Base-by-base conservation (phyloP, 2,797 vertebrate species). In the Lepus oiostolus region DNA sequence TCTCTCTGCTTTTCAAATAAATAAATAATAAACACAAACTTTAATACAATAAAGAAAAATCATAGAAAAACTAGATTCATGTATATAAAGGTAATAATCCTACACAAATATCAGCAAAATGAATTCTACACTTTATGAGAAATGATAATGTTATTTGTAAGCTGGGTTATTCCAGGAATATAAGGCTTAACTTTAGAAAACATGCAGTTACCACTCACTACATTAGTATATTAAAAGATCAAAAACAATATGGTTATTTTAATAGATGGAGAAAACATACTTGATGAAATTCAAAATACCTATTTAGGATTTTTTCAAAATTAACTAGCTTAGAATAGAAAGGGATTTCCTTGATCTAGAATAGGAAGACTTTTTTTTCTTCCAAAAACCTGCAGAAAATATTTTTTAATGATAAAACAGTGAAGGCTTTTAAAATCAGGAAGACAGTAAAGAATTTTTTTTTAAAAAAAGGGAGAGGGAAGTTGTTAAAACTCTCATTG, bases 281-380 rank as follows among this genome's bases (percentile, higher is more conserved):
- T 89, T 63, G 30, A 95, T 91, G 91, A 93, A 94, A 97, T 93
- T 94, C 91, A 94, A 82, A 96, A 95, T 91, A 94, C 54, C 80
- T 87, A 77, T 86, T 97, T 94, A 74, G 60, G 38, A 84, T 84
- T 87, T 91, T 68, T 77, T 26, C 71, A 85, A 77, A 90, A 88
- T 72, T 67, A 95, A 86, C 75, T 88, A 76, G 38, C 80, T 88
- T 62, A 14, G 38, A 93, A 52, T 42, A 87, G 14, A 82, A 90
- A 54, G 52, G 35, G 21, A 38, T 77, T 95, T 95, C 35, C 60
- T 87, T 91, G 60, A 75, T 91, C 52, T 85, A 58, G 42, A 47
- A 86, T 89, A 50, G 88, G 68, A 28, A 47, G 42, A 47, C 42
- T 1, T 47, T 42, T 42, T 6, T 77, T 3, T 50, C 58, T 67